Evolutionary conservation across 1,140 invertebrate species (phyloP), one percentile per base, ranked within the genome.

Genomic region (Lordiphosa collinella): DNA sequence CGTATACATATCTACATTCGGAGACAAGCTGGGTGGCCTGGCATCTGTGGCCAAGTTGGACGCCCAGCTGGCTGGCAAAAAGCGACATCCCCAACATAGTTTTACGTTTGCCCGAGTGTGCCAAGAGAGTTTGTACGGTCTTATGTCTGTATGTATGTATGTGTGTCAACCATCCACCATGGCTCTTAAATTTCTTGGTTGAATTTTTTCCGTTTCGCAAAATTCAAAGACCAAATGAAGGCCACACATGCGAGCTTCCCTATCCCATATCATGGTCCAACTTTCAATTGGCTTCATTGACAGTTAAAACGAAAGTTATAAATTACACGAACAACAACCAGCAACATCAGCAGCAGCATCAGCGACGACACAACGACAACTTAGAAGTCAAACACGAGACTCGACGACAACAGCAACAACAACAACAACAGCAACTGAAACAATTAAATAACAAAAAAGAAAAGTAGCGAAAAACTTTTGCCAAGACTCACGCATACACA

Each of bases 251-350:
- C 18, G 31, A 50, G 36, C 60, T 68, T 32, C 31, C 38, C 18
- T 22, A 2, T 3, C 4, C 18, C 4, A 22, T 66, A 61, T 44
- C 60, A 71, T 57, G 40, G 51, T 18, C 36, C 46, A 72, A 78
- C 73, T 72, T 78, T 76, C 66, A 78, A 67, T 72, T 74, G 70
- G 70, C 53, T 58, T 74, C 40, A 74, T 74, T 78, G 73, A 63
- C 67, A 63, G 53, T 58, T 79, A 58, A 62, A 78, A 56, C 56
- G 72, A 78, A 72, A 67, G 62, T 64, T 73, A 72, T 74, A 50
- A 73, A 67, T 38, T 44, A 60, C 54, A 76, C 36, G 43, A 76
- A 57, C 38, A 73, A 36, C 25, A 35, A 54, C 32, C 36, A 47
- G 14, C 58, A 50, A 18, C 10, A 36, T 6, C 43, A 51, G 29